Conservation (phyloP, 2,113 vertebrate species). For the Chloroceryle aenea region DNA sequence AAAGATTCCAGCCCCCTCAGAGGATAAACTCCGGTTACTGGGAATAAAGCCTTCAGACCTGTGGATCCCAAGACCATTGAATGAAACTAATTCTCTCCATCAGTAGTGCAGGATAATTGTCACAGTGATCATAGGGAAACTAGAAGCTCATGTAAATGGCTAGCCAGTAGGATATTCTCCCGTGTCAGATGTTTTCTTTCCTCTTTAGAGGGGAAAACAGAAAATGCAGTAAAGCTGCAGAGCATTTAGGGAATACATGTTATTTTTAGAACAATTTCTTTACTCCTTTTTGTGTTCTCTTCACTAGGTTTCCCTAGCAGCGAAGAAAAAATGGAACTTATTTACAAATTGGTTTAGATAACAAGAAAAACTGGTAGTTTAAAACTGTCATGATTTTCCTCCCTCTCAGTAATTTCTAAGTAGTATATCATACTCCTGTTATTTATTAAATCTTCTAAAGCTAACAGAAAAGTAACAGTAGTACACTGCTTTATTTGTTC, state of each 20-base stretch:
- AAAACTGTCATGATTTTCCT: slow-evolving; percentile 6
- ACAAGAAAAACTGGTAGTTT: slow-evolving; percentile 4
- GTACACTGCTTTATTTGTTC: not conserved
- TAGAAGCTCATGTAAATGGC: not conserved
- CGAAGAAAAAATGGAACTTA: not conserved
- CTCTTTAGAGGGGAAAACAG: not conserved
- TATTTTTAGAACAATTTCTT: not conserved
- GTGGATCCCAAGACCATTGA: not conserved
- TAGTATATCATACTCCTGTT: not conserved
- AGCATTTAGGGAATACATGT: not conserved
- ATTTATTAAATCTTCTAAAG: slow-evolving; percentile 9
- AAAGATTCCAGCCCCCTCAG: not conserved
- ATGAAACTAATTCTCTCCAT: not conserved
- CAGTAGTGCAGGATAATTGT: not conserved
- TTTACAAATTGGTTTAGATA: not conserved
- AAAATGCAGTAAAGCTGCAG: not conserved
- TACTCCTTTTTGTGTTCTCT: not conserved
- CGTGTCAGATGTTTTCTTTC: not conserved
- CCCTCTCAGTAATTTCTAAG: not conserved
- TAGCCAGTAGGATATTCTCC: not conserved
- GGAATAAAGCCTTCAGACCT: not conserved
- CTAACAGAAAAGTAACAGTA: not conserved
- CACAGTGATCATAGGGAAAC: not conserved
- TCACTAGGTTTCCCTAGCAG: not conserved
- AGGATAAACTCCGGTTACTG: not conserved